Conservation (phyloP, 2,888 invertebrate species). For the Dryobotodes eremita region DNA sequence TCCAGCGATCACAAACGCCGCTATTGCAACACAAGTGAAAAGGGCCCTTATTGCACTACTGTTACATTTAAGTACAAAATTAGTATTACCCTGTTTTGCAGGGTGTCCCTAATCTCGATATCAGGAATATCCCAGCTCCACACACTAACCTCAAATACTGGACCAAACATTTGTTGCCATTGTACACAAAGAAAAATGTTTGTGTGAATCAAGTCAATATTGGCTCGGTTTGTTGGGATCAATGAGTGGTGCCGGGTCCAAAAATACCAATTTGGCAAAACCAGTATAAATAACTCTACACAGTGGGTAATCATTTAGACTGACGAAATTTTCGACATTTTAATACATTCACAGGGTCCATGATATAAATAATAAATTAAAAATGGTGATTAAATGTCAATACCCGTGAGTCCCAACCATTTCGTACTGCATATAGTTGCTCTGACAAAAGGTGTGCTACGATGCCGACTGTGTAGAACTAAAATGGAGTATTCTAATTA, state of each 20-base stretch:
- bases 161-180: neutral
- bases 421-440: neutral
- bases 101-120: slow-evolving; percentile 54
- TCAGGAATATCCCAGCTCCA: neutral
- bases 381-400: neutral
- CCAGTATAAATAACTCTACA: slow-evolving; percentile 22
- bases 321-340: slow-evolving; percentile 6
- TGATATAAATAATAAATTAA: slow-evolving; percentile 21
- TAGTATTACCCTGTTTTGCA: slow-evolving; percentile 48
- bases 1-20: slow-evolving; percentile 51
- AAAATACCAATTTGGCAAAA: slow-evolving; percentile 16
- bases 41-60: slow-evolving; percentile 37
- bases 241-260: slow-evolving; percentile 13
- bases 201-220: slow-evolving; percentile 3
- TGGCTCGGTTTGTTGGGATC: neutral
- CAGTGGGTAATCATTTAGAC: slow-evolving; percentile 16
- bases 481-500: neutral
- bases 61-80: slow-evolving; percentile 64
- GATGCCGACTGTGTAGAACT: slow-evolving; percentile 20
- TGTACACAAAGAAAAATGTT: neutral
- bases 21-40: slow-evolving; percentile 42
- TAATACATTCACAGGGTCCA: neutral
- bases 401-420: neutral
- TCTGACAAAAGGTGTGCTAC: slow-evolving; percentile 1
- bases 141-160: slow-evolving; percentile 11